Conservation (phyloP, 1,140 invertebrate genomes). For the Propsilocerus akamusi region DNA sequence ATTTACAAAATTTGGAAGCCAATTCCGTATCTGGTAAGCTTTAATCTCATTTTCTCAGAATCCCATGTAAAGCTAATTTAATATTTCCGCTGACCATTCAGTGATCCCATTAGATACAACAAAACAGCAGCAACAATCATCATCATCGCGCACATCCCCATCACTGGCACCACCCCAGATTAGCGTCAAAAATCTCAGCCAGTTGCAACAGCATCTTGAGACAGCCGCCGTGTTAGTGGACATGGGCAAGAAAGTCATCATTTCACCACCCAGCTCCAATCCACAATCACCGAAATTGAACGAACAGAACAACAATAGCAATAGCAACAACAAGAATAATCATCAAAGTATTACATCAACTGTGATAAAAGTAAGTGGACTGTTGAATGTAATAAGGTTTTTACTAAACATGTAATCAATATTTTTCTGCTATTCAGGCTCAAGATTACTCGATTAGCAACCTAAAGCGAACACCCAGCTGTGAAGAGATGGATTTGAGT, state of each 20-base stretch:
- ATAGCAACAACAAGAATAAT: constrained; percentile 2
- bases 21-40: constrained; percentile 9
- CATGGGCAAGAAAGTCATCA: constrained; percentile 24
- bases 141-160: constrained; percentile 9
- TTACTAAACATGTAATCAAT: neutral
- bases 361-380: constrained; percentile 3
- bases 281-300: constrained; percentile 19
- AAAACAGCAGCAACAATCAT: constrained; percentile 3
- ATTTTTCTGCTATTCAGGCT: neutral
- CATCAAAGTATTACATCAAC: constrained; percentile 2
- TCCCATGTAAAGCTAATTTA: no score
- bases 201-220: constrained; percentile 21
- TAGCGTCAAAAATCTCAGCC: constrained; percentile 13
- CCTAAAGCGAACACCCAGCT: constrained; percentile 17
- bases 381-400: no score
- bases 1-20: constrained; percentile 7
- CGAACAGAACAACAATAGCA: neutral
- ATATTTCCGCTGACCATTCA: no score
- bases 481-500: constrained; percentile 21
- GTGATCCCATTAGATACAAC: constrained; percentile 7
- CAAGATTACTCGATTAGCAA: constrained; percentile 22
- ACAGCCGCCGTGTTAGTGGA: constrained; percentile 24
- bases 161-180: constrained; percentile 5
- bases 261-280: constrained; percentile 23
- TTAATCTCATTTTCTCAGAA: no score